phyloP scores from a whole-genome alignment of 2,888 invertebrate genomes.

The Eumerus sabulonum region DNA sequence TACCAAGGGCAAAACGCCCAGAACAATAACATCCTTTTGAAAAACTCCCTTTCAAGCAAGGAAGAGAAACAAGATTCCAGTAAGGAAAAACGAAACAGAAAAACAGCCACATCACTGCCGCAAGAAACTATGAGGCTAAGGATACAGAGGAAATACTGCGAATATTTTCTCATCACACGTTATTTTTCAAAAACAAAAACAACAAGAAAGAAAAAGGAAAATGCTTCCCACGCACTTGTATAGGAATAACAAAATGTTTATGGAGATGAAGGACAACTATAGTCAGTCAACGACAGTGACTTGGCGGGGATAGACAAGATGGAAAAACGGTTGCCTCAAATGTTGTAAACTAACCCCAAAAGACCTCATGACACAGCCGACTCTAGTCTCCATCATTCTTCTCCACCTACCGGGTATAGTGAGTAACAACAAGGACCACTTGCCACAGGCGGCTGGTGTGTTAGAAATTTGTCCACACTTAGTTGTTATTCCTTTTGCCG shows the following conservation, averaged over 20 bases:
- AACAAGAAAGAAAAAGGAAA: no score
- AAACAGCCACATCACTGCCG: not conserved
- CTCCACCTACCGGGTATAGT: not conserved
- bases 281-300: constrained; percentile 47
- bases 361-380: constrained; percentile 47
- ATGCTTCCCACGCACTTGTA: no score
- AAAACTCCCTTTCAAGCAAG: constrained; percentile 20
- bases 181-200: constrained; percentile 21
- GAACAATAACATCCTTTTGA: constrained; percentile 48
- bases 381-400: not conserved
- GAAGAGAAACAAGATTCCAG: constrained; percentile 16
- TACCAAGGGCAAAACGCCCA: constrained; percentile 25
- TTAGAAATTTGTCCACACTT: constrained; percentile 66
- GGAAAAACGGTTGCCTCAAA: constrained; percentile 62
- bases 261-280: constrained; percentile 9
- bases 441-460: constrained; percentile 40
- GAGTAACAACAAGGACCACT: not conserved
- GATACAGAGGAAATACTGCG: constrained; percentile 54
- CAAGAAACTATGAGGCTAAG: constrained; percentile 12
- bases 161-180: constrained; percentile 56
- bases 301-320: constrained; percentile 28
- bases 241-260: no score
- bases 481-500: constrained; percentile 28
- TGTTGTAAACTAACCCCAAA: constrained; percentile 66
- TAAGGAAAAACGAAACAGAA: not conserved